Evolutionary conservation across 2,113 vertebrate genomes (phyloP).

Genomic region (Monarcha castaneiventris): DNA sequence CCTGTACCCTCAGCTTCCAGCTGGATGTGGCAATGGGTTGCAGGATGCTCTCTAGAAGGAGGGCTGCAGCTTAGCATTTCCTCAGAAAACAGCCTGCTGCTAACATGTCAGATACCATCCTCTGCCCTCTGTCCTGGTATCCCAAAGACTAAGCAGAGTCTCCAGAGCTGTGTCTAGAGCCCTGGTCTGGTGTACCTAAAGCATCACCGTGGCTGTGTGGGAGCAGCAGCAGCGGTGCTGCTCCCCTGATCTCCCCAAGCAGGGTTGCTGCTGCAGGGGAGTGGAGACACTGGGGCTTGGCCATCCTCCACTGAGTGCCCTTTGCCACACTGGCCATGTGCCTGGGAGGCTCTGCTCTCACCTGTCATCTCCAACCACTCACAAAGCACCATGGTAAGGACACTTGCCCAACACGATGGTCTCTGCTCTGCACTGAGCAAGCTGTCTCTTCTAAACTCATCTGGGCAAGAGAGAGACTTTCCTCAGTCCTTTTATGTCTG

Average conservation of each 20-base stretch:
- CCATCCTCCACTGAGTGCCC: not conserved
- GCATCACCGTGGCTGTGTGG: rapidly evolving
- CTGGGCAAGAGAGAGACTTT: not conserved
- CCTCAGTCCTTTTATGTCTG: not conserved
- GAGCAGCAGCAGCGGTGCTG: rapidly evolving
- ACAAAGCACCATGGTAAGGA: not conserved
- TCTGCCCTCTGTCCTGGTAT: not conserved
- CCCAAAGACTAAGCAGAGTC: not conserved
- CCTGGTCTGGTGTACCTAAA: not conserved
- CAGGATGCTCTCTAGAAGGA: not conserved
- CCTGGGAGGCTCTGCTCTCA: not conserved
- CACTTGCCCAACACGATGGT: not conserved
- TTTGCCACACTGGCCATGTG: rapidly evolving
- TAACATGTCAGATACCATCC: not conserved
- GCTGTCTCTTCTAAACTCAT: not conserved
- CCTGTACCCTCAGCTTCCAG: not conserved
- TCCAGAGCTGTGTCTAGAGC: not conserved
- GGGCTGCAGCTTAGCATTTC: not conserved
- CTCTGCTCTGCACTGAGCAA: not conserved
- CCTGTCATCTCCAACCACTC: not conserved
- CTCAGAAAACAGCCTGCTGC: not conserved
- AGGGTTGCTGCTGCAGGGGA: rapidly evolving
- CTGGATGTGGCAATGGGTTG: not conserved
- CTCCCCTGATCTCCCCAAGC: not conserved
- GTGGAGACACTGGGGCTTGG: rapidly evolving